Evolutionary conservation across 2,113 vertebrate species (phyloP).

Genomic region (Polyodon spathula): DNA sequence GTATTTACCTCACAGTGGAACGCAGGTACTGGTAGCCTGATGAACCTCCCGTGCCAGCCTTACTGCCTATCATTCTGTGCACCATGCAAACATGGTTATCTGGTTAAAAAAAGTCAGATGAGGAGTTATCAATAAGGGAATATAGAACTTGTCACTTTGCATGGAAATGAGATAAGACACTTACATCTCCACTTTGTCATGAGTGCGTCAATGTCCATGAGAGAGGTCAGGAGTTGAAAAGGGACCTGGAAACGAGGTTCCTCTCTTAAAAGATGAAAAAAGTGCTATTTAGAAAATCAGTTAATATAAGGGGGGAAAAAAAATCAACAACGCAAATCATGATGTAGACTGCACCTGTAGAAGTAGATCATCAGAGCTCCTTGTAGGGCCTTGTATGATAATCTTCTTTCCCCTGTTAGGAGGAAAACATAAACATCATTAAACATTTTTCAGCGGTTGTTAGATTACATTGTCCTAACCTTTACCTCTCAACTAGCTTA

Average conservation of each 20-base stretch:
- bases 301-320: neutral
- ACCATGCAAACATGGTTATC: slow-evolving; percentile 95
- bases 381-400: slow-evolving; percentile 78
- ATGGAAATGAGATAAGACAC: slow-evolving; percentile 28
- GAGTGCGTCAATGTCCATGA: slow-evolving; percentile 87
- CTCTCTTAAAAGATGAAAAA: slow-evolving; percentile 55
- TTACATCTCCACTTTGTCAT: slow-evolving; percentile 98
- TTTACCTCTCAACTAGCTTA: too few species aligned
- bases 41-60: slow-evolving; percentile 82
- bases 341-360: slow-evolving; percentile 68
- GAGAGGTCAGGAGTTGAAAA: slow-evolving; percentile 83
- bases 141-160: neutral
- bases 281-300: neutral
- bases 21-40: slow-evolving; percentile 92
- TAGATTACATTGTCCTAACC: too few species aligned
- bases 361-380: slow-evolving; percentile 95
- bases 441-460: too few species aligned
- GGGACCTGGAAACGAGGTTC: slow-evolving; percentile 94
- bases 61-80: slow-evolving; percentile 92
- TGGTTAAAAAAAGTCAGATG: slow-evolving; percentile 29
- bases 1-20: slow-evolving; percentile 80
- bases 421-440: neutral
- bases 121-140: neutral
- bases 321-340: neutral
- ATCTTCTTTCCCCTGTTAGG: slow-evolving; percentile 63